Conservation (phyloP, 2,797 vertebrate species). For the Platyrinchus mystaceus region DNA sequence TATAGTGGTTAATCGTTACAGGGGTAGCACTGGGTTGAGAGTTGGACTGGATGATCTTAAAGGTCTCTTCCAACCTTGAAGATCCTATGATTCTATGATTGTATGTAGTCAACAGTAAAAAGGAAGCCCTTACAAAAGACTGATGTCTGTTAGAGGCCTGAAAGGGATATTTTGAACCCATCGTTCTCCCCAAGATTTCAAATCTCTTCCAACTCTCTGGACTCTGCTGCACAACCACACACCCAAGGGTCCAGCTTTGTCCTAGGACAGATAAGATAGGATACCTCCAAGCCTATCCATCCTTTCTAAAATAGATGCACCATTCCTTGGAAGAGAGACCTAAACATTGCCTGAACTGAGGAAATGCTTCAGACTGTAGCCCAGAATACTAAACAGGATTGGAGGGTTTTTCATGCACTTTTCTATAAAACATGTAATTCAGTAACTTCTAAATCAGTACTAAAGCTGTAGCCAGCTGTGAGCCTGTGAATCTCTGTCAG, state of each 20-base stretch:
- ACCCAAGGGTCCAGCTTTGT: not conserved
- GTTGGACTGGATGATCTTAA: not conserved
- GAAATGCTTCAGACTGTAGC: not conserved
- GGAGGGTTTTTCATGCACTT: not conserved
- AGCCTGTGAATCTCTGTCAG: not conserved
- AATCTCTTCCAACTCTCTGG: not conserved
- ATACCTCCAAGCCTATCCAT: not conserved
- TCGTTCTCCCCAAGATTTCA: not conserved
- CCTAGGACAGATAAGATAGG: not conserved
- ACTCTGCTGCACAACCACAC: not conserved
- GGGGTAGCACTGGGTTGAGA: not conserved
- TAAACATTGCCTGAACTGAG: not conserved
- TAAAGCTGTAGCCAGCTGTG: not conserved
- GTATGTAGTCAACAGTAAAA: not conserved
- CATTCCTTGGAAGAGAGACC: not conserved
- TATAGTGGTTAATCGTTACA: not conserved
- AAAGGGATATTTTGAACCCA: not conserved
- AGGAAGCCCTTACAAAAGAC: not conserved
- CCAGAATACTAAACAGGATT: not conserved
- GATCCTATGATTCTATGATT: not conserved
- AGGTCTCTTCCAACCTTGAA: not conserved
- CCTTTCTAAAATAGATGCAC: rapidly evolving
- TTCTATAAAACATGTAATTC: not conserved
- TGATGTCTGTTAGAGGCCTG: not conserved
- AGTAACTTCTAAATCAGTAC: not conserved